Evolutionary conservation across 53 echinoderm and acorn worm species (phyloP).

Genomic region (Echinarachnius parma): DNA sequence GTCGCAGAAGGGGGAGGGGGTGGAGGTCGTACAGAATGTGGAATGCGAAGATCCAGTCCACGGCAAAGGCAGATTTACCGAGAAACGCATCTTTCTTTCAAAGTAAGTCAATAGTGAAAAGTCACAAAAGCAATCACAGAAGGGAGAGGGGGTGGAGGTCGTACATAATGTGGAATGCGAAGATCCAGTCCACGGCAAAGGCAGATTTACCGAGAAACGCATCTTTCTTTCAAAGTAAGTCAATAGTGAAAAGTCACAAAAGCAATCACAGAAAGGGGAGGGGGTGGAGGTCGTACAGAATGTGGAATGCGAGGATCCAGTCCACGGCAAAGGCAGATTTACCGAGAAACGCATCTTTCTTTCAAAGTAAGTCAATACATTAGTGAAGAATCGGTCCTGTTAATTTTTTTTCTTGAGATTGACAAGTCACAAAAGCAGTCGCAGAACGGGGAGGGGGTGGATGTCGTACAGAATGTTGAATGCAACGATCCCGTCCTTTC

Average conservation of each 20-base stretch:
- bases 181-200: slow-evolving; percentile 83
- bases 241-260: too few species aligned
- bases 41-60: slow-evolving; percentile 79
- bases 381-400: too few species aligned
- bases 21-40: slow-evolving; percentile 91
- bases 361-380: slow-evolving; percentile 84
- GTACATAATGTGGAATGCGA: slow-evolving; percentile 86
- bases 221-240: slow-evolving; percentile 91
- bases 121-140: slow-evolving; percentile 97
- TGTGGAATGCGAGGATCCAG: slow-evolving; percentile 77
- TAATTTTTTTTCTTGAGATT: too few species aligned
- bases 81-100: slow-evolving; percentile 92
- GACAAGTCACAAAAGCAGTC: too few species aligned
- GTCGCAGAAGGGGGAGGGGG: slow-evolving; percentile 95
- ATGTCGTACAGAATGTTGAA: slow-evolving; percentile 91
- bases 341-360: slow-evolving; percentile 95
- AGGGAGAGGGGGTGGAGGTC: slow-evolving; percentile 96
- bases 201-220: slow-evolving; percentile 91
- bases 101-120: too few species aligned
- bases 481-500: slow-evolving; percentile 77
- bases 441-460: slow-evolving; percentile 95
- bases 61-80: slow-evolving; percentile 92
- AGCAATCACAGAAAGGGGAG: slow-evolving; percentile 96
- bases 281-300: slow-evolving; percentile 94
- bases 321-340: slow-evolving; percentile 88